Evolutionary conservation across 2,797 vertebrate species (phyloP).

Genomic region (Microctenopoma steveboyesi): DNA sequence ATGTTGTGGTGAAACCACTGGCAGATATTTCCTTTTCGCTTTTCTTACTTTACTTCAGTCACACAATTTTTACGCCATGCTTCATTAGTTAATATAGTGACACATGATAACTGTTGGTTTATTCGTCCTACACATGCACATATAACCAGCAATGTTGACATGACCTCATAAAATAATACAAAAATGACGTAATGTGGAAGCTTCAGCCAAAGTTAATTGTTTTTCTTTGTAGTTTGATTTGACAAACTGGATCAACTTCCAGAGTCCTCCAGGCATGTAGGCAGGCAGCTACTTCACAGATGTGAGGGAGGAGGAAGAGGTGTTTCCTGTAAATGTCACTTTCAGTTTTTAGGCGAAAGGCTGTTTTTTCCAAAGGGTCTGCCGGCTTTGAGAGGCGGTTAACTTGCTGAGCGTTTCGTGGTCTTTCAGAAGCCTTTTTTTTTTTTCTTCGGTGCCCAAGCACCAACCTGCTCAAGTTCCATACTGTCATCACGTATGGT

Average conservation of each 20-base stretch:
- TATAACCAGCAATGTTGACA: background rate
- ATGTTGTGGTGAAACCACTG: background rate
- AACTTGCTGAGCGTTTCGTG: slow-evolving; percentile 36
- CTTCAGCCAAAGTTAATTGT: slow-evolving; percentile 4
- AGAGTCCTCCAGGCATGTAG: slow-evolving; percentile 42
- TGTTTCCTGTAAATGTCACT: slow-evolving; percentile 76
- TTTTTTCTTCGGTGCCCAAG: slow-evolving; percentile 22
- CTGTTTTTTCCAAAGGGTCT: slow-evolving; percentile 59
- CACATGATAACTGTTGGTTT: slow-evolving; percentile 4
- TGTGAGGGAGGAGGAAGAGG: slow-evolving; percentile 54
- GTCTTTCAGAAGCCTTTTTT: slow-evolving; percentile 34
- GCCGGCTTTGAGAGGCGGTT: slow-evolving; percentile 37
- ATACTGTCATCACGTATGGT: slow-evolving; percentile 30
- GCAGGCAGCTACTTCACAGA: slow-evolving; percentile 49
- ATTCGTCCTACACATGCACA: background rate
- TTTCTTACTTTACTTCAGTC: background rate
- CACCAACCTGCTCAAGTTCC: slow-evolving; percentile 37
- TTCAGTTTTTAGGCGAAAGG: slow-evolving; percentile 60
- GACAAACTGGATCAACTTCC: slow-evolving; percentile 63
- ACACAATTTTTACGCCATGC: slow-evolving; percentile 4
- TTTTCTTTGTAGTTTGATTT: slow-evolving; percentile 36
- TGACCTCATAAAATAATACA: background rate
- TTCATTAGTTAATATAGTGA: background rate
- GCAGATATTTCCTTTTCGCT: background rate
- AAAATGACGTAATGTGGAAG: background rate